These are phyloP conservation scores for Labia minor DNA, from an alignment of 2,888 invertebrate species.

Conservation along the genomic window DNA sequence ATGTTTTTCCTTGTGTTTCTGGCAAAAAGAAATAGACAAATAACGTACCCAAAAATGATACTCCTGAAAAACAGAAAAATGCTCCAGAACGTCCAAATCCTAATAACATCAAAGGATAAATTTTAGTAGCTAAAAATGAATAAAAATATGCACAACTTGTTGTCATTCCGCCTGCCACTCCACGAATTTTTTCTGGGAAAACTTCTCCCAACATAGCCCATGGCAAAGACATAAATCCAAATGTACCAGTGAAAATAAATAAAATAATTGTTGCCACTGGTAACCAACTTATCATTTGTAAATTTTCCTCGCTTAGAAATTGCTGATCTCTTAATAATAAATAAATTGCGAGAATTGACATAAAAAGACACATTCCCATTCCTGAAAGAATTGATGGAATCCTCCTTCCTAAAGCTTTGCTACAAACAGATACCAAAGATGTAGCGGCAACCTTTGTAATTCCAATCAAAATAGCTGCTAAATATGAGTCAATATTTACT, in stretches of 20 bases:
- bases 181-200: slow-evolving; percentile 43
- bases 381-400: slow-evolving; percentile 49
- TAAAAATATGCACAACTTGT: slow-evolving; percentile 42
- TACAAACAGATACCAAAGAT: slow-evolving; percentile 37
- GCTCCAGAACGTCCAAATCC: slow-evolving; percentile 39
- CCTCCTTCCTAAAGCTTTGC: slow-evolving; percentile 46
- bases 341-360: slow-evolving; percentile 41
- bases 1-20: slow-evolving; percentile 44
- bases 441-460: slow-evolving; percentile 39
- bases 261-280: slow-evolving; percentile 39
- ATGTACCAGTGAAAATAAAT: slow-evolving; percentile 42
- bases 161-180: slow-evolving; percentile 40
- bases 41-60: slow-evolving; percentile 40
- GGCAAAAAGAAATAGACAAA: slow-evolving; percentile 41
- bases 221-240: slow-evolving; percentile 46
- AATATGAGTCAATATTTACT: slow-evolving; percentile 38
- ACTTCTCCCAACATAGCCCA: slow-evolving; percentile 48
- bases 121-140: slow-evolving; percentile 43
- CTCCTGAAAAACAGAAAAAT: slow-evolving; percentile 40
- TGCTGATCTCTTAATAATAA: slow-evolving; percentile 35
- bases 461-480: slow-evolving; percentile 43
- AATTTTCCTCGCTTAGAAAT: slow-evolving; percentile 29
- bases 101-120: slow-evolving; percentile 39
- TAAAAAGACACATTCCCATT: slow-evolving; percentile 42
- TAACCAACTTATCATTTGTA: slow-evolving; percentile 32